Conservation (phyloP, 2,113 vertebrate species). For the Galbula dea region DNA sequence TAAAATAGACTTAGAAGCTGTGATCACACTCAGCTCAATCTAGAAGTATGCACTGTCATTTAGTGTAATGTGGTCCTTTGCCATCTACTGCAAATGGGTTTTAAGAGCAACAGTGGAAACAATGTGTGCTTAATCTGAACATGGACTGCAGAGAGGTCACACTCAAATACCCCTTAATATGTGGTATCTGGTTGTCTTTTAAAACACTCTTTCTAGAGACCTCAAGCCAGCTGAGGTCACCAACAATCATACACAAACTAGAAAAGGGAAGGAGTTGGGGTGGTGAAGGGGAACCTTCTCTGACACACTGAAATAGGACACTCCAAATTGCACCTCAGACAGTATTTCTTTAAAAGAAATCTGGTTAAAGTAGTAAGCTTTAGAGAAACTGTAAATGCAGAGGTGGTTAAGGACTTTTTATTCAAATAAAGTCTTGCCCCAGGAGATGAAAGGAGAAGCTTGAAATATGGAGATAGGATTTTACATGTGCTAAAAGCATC, state of each 20-base stretch:
- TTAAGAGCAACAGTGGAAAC: slow-evolving; percentile 10
- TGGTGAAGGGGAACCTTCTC: neutral
- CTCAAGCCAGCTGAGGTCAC: slow-evolving; percentile 31
- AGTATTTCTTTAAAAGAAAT: slow-evolving; percentile 36
- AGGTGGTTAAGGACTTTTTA: slow-evolving; percentile 55
- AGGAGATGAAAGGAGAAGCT: slow-evolving; percentile 50
- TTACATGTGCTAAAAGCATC: slow-evolving; percentile 71
- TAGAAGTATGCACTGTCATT: neutral
- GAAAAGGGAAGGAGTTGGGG: slow-evolving; percentile 16
- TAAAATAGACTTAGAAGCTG: slow-evolving; percentile 34
- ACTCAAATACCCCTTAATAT: slow-evolving; percentile 33
- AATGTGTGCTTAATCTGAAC: slow-evolving; percentile 6
- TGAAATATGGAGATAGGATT: slow-evolving; percentile 44
- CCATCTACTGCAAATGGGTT: neutral
- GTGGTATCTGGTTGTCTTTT: slow-evolving; percentile 55
- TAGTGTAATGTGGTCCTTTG: neutral
- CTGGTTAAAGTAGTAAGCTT: neutral
- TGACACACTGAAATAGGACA: slow-evolving; percentile 36
- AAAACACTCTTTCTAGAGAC: slow-evolving; percentile 14
- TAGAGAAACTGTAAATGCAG: slow-evolving; percentile 29
- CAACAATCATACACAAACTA: slow-evolving; percentile 44
- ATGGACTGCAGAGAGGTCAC: neutral
- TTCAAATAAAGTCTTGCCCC: slow-evolving; percentile 59
- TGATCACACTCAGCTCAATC: neutral
- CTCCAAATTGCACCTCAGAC: slow-evolving; percentile 25